Evolutionary conservation across 2,113 vertebrate genomes (phyloP), one percentile per base, ranked within the genome.

Genomic region (Cyprinodon tularosa): DNA sequence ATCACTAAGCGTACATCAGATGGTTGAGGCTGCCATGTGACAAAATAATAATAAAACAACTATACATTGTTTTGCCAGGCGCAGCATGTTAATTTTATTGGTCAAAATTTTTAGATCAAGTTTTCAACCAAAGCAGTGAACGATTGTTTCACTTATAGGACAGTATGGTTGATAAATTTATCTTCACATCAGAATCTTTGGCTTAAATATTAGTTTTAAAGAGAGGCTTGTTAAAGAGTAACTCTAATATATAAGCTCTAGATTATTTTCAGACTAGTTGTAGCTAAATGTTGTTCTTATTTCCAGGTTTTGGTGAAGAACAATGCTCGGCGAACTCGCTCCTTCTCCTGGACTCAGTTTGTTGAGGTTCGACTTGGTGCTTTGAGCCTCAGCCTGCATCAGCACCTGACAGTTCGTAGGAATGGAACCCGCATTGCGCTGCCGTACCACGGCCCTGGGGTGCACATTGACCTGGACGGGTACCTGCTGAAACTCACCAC

Each of bases 281-380:
- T 29, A 48, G 65, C 22, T 15, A 12, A 53, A n/a, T 37, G n/a
- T 45, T 50, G 11, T 4, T 29, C 75, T 65, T 7, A 0, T 37
- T 66, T 63, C 13, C 0, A 93, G 92, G 92, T 99, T 82, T 86
- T 99, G 92, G 98, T 99, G 93, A 97, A 96, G 93, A 99, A 99
- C 40, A 96, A 99, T 10, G 98, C 97, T 0, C 95, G 98, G 36
- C 89, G 96, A 77, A 99, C 98, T 36, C 97, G 95, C 62, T 97
- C 97, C 83, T 99, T 98, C 93, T 99, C 98, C 75, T 99, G 97
- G 98, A 99, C 98, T 90, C 97, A 98, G 91, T 95, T 96, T 0
- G 97, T 99, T 74, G 97, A 99, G 85, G 93, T 99, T 84, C 85
- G 95, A 47, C 89, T 97, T 84, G 95, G 92, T 0, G 91, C 89